Percentiles rank a stretch among this genome's conserved stretches.
Evolutionary conservation across 2,888 invertebrate genomes (phyloP).

Genomic region (Synanthedon vespiformis): DNA sequence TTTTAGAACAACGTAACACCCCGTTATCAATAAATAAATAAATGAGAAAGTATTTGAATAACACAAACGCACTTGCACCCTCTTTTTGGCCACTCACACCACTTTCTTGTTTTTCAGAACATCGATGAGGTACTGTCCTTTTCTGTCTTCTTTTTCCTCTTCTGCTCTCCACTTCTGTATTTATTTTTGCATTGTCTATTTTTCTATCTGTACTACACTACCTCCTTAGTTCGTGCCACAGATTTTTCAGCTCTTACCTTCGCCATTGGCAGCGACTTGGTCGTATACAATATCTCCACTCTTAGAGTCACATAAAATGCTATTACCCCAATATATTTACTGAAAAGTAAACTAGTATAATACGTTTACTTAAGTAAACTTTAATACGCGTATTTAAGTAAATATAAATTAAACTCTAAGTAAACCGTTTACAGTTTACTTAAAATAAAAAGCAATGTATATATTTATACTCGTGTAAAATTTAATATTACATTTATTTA

Average conservation of each 20-base stretch:
- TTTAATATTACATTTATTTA: no score
- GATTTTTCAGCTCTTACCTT: not conserved
- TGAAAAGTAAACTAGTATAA: no score
- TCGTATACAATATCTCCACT: not conserved
- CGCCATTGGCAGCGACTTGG: slow-evolving; percentile 1
- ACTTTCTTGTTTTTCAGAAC: slow-evolving; percentile 72
- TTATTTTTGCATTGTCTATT: not conserved
- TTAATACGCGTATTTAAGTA: no score
- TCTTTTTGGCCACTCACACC: slow-evolving; percentile 51
- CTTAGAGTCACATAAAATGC: no score
- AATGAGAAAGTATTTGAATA: not conserved
- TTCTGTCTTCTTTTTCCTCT: slow-evolving; percentile 25
- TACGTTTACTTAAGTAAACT: no score
- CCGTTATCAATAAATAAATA: not conserved
- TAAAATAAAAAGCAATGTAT: no score
- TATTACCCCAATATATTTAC: no score
- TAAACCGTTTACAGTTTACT: no score
- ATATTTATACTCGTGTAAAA: no score
- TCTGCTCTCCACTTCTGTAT: not conserved
- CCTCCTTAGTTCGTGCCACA: not conserved
- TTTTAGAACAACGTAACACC: not conserved
- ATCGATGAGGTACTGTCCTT: slow-evolving; percentile 70
- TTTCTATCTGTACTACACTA: not conserved
- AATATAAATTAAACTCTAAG: no score
- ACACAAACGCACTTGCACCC: slow-evolving; percentile 41